Evolutionary conservation across 2,113 vertebrate genomes (phyloP).

Genomic region (Brevimyrus niger): DNA sequence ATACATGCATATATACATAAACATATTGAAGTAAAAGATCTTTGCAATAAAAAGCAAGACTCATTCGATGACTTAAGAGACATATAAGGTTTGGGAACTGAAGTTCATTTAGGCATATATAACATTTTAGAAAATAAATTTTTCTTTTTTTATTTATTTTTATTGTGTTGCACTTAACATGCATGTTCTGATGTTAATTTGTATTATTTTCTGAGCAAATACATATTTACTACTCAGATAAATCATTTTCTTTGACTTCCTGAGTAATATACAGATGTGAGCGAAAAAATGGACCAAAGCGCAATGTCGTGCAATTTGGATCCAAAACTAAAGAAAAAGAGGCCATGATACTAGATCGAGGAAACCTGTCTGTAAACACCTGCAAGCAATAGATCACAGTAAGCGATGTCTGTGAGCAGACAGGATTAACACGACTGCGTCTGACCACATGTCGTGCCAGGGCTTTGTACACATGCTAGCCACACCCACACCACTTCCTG

Average conservation of each 20-base stretch:
- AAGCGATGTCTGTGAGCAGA: constrained; percentile 9
- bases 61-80: not conserved
- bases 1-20: not conserved
- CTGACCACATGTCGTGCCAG: not conserved
- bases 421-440: constrained; percentile 29
- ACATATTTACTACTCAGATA: not conserved
- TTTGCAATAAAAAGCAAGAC: not conserved
- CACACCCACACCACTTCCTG: constrained; percentile 55
- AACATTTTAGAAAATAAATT: not conserved
- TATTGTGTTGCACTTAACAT: not conserved
- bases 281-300: not conserved
- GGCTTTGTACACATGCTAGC: constrained; percentile 35
- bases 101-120: too few species aligned
- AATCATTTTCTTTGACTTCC: not conserved
- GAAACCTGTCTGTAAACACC: not conserved
- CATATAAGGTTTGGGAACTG: not conserved
- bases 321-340: not conserved
- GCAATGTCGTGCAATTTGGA: not conserved
- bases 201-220: not conserved
- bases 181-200: not conserved
- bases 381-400: not conserved
- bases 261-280: not conserved
- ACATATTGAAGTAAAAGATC: not conserved
- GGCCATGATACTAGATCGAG: not conserved
- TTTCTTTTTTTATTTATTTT: too few species aligned